These are phyloP conservation scores for Pipistrellus pipistrellus DNA, from an alignment of 2,797 vertebrate species.

Conservation along the genomic window DNA sequence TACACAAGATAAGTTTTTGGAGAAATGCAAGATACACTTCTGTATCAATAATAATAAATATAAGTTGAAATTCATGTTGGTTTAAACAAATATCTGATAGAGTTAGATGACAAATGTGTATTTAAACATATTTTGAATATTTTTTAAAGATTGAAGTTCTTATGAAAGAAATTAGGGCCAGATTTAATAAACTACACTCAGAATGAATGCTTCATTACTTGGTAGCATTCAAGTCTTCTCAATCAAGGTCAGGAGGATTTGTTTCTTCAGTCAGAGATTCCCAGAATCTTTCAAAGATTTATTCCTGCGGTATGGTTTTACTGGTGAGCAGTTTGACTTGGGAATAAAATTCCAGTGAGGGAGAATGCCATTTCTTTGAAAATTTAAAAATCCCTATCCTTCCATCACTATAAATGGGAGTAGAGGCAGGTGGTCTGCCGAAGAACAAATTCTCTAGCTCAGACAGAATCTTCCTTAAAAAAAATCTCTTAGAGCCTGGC, in stretches of 20 bases:
- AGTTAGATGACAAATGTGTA: constrained; percentile 10
- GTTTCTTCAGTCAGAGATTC: neutral
- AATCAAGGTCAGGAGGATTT: constrained; percentile 17
- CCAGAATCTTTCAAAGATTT: constrained; percentile 2
- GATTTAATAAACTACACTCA: constrained; percentile 16
- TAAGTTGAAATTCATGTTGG: neutral
- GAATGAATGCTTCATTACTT: neutral
- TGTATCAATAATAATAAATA: neutral
- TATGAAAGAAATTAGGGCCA: neutral
- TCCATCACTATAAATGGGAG: neutral
- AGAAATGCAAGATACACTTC: neutral
- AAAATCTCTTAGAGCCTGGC: too few species aligned
- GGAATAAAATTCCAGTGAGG: neutral
- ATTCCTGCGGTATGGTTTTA: neutral
- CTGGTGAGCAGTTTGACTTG: neutral
- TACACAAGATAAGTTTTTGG: neutral
- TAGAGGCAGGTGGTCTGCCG: neutral
- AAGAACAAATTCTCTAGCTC: neutral
- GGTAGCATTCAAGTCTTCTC: neutral
- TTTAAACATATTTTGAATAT: neutral
- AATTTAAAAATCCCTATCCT: neutral
- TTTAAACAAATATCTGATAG: constrained; percentile 38
- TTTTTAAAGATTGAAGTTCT: neutral
- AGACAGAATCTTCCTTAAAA: neutral
- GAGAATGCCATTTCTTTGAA: constrained; percentile 22